Conservation (phyloP, 2,797 vertebrate genomes). For the Acipenser ruthenus region DNA sequence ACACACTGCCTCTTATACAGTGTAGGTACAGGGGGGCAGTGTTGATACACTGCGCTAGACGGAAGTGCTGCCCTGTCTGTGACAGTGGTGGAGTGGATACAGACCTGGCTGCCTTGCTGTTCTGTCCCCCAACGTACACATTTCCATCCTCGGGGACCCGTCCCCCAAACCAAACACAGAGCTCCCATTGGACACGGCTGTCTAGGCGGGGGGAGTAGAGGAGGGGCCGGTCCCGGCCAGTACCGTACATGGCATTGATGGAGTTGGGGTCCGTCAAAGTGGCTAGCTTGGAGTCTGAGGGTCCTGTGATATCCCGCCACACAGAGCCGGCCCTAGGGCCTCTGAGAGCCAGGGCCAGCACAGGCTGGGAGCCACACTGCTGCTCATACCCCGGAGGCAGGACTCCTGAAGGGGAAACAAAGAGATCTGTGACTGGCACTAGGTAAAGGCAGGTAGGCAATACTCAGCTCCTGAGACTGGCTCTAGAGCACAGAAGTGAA, state of each 20-base stretch:
- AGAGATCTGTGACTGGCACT: slow-evolving; percentile 11
- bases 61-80: slow-evolving; percentile 15
- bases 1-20: too few relatives aligned
- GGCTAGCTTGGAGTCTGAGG: slow-evolving; percentile 29
- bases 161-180: slow-evolving; percentile 64
- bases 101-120: slow-evolving; percentile 6
- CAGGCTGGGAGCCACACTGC: slow-evolving; percentile 18
- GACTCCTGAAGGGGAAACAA: slow-evolving; percentile 34
- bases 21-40: too few relatives aligned
- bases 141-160: slow-evolving; percentile 28
- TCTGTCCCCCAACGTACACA: slow-evolving; percentile 6
- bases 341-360: slow-evolving; percentile 44
- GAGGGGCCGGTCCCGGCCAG: slow-evolving; percentile 23
- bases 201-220: slow-evolving; percentile 26
- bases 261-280: slow-evolving; percentile 22
- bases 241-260: slow-evolving; percentile 23
- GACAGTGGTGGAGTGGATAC: not conserved
- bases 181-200: slow-evolving; percentile 38
- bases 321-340: slow-evolving; percentile 39
- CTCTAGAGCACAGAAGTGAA: rapidly evolving
- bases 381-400: slow-evolving; percentile 21
- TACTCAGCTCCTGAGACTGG: too few relatives aligned
- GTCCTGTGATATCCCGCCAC: slow-evolving; percentile 39
- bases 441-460: too few relatives aligned
- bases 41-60: too few relatives aligned